Percentiles rank a stretch among this genome's conserved stretches.
These are phyloP conservation scores for Trichogramma dendrolimi DNA, from an alignment of 2,888 invertebrate genomes.

Conservation along the genomic window DNA sequence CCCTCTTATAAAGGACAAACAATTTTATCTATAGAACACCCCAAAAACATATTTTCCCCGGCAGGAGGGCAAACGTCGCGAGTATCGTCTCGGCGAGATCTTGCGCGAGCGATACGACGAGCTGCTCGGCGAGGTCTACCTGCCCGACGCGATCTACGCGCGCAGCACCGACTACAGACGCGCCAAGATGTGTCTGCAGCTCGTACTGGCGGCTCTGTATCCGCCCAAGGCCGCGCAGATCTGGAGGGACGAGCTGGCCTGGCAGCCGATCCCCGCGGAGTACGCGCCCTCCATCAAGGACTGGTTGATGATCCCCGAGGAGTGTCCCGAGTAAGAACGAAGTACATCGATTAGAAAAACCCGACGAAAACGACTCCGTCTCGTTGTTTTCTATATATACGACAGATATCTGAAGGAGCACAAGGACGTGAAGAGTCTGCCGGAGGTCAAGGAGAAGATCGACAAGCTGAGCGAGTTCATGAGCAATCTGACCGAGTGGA, in stretches of 20 bases:
- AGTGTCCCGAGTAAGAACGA: constrained; percentile 26
- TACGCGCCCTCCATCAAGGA: constrained; percentile 8
- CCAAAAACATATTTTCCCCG: too few species aligned
- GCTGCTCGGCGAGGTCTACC: constrained; percentile 53
- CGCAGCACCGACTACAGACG: constrained; percentile 67
- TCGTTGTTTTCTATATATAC: neutral
- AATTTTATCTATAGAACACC: too few species aligned
- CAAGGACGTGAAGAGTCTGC: constrained; percentile 17
- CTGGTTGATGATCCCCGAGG: constrained; percentile 30
- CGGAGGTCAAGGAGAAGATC: constrained; percentile 28
- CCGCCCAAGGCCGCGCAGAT: constrained; percentile 57
- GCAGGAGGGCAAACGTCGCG: constrained; percentile 57
- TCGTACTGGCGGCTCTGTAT: constrained; percentile 66
- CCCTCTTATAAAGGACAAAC: neutral
- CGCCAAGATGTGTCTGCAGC: constrained; percentile 68
- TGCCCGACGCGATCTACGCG: constrained; percentile 44
- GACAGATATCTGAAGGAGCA: constrained; percentile 34
- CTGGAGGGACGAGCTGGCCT: constrained; percentile 58
- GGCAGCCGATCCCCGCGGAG: constrained; percentile 61
- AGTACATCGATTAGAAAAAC: neutral
- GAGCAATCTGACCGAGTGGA: constrained; percentile 29
- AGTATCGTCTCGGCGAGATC: constrained; percentile 54
- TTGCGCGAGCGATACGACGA: constrained; percentile 53
- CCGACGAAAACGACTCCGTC: neutral
- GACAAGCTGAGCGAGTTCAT: constrained; percentile 28